Percentiles rank a stretch among this genome's conserved stretches.
These are phyloP conservation scores for Thamnaconus septentrionalis DNA, from an alignment of 2,113 vertebrate species.

Conservation along the genomic window DNA sequence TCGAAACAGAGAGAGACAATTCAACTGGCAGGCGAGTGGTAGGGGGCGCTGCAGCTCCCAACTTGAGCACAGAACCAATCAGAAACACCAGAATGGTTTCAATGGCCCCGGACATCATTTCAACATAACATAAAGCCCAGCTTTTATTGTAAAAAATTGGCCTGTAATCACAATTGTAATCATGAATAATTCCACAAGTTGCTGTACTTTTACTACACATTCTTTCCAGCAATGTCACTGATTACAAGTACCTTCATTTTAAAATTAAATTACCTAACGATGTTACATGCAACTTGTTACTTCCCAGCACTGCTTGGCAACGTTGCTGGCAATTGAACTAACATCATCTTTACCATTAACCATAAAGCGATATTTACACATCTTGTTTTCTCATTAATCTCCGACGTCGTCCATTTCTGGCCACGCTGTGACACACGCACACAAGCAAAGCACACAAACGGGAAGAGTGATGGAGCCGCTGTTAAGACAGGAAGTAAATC, in stretches of 20 bases:
- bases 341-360: constrained; percentile 1
- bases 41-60: too few species aligned
- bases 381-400: constrained; percentile 16
- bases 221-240: too few species aligned
- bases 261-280: too few species aligned
- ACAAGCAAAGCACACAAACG: not conserved
- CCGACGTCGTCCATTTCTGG: constrained; percentile 11
- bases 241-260: too few species aligned
- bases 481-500: constrained; percentile 65
- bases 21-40: too few species aligned
- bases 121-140: too few species aligned
- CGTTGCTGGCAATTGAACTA: constrained; percentile 10
- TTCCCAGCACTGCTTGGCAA: not conserved
- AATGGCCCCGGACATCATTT: too few species aligned
- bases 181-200: not conserved
- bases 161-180: not conserved
- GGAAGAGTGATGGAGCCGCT: constrained; percentile 36
- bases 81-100: too few species aligned
- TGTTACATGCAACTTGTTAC: too few species aligned
- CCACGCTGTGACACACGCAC: constrained; percentile 6
- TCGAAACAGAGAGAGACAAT: too few species aligned
- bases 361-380: constrained; percentile 15
- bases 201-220: not conserved
- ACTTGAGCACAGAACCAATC: too few species aligned
- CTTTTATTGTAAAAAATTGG: too few species aligned